Base-by-base conservation (phyloP, 2,888 invertebrate genomes). In the Mythimna loreyi region DNA sequence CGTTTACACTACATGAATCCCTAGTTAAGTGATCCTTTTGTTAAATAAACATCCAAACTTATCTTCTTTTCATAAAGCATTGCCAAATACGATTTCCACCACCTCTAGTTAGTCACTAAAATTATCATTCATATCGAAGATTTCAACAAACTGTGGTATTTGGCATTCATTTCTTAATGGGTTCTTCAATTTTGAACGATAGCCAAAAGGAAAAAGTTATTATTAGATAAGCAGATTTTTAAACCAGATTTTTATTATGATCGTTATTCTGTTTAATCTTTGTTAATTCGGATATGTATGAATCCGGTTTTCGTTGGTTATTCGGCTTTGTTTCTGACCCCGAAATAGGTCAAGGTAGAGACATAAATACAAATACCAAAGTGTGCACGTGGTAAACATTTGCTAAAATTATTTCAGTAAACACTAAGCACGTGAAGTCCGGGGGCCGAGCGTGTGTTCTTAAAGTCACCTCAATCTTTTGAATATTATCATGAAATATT, bases 181-280 rank as follows among this genome's bases (percentile, higher is more conserved):
- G 28, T 67, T 66, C n/a, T 43, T 58, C 28, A 21, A 50, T 73
- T 72, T 78, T 81, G 81, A 79, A 76, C 68, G 36, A 58, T 16
- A 71, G 82, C 81, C 82, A 82, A 80, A 25, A 63, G 63, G 67
- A 65, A 66, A 79, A 72, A 28, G 6, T 9, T 67, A 75, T 79
- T 65, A 61, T 30, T 71, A 76, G 66, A 65, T 19, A 4, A 8
- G 47, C 9, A 7, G 45, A 28, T 66, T 67, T 75, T 56, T 45
- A 11, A 28, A 59, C 33, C 2, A 21, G 53, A 30, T 50, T 43
- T 52, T 52, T 43, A 58, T 61, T 58, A 49, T n/a, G 28, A 43
- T 36, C 13, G 28, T 28, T 62, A 67, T 59, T 50, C 13, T 21
- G 1, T 25, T 19, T 43, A 79, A 43, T 40, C 13, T 64, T 53